Conservation (phyloP, 2,888 invertebrate genomes). For the Phengaris arion region DNA sequence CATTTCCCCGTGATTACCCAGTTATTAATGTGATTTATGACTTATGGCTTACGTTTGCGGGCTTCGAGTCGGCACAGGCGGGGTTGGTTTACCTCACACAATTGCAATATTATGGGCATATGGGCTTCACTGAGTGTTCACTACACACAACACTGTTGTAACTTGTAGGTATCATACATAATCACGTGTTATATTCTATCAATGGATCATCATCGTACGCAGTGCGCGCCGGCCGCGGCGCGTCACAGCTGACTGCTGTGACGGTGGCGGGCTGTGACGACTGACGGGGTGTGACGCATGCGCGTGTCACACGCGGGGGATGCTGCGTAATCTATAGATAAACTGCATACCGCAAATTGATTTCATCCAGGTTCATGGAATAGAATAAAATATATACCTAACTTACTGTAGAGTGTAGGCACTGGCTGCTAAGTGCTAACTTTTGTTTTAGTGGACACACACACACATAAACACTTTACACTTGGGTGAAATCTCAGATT, state of each 20-base stretch:
- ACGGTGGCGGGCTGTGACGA: slow-evolving; percentile 34
- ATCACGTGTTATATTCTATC: background rate
- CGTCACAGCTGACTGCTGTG: slow-evolving; percentile 61
- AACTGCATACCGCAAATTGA: background rate
- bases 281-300: slow-evolving; percentile 49
- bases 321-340: slow-evolving; percentile 24
- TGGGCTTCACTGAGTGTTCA: background rate
- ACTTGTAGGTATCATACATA: background rate
- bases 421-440: no score
- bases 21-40: slow-evolving; percentile 7
- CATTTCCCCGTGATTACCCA: background rate
- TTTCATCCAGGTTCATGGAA: background rate
- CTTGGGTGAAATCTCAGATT: no score
- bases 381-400: no score
- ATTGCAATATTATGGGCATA: background rate
- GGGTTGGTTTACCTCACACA: background rate
- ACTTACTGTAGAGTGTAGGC: no score
- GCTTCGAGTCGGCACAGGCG: background rate
- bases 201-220: background rate
- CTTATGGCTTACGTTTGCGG: background rate
- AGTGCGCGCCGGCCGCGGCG: slow-evolving; percentile 45
- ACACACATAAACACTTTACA: no score
- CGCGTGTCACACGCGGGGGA: slow-evolving; percentile 44
- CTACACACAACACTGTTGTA: slow-evolving; percentile 24
- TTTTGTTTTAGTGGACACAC: no score